Evolutionary conservation across 2,888 invertebrate species (phyloP).

Genomic region (Drosophila flavopinicola): DNA sequence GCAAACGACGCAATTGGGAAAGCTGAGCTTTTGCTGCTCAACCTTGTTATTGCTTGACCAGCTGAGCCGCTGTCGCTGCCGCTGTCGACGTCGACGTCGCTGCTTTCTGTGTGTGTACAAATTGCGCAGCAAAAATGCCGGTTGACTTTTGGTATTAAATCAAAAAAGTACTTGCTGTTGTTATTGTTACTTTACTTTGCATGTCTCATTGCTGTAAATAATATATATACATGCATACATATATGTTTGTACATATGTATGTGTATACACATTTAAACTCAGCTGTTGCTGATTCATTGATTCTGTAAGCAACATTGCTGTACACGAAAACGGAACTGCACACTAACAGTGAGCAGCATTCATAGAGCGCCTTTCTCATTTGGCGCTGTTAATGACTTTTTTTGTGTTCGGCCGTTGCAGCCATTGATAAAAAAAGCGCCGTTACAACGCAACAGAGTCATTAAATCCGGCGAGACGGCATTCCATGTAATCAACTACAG

Average conservation of each 20-base stretch:
- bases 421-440: slow-evolving; percentile 73
- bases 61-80: slow-evolving; percentile 54
- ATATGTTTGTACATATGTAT: neutral
- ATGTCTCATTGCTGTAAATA: slow-evolving; percentile 6
- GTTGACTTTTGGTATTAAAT: slow-evolving; percentile 51
- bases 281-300: slow-evolving; percentile 43
- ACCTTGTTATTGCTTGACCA: slow-evolving; percentile 69
- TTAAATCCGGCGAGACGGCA: slow-evolving; percentile 81
- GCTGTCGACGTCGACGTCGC: slow-evolving; percentile 1
- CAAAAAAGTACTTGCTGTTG: slow-evolving; percentile 15
- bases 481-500: slow-evolving; percentile 69
- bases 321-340: slow-evolving; percentile 51
- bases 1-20: slow-evolving; percentile 72
- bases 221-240: neutral
- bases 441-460: slow-evolving; percentile 75
- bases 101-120: slow-evolving; percentile 27
- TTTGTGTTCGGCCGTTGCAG: slow-evolving; percentile 2
- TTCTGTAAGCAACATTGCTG: neutral
- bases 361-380: slow-evolving; percentile 30
- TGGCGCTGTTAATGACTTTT: slow-evolving; percentile 30
- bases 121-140: slow-evolving; percentile 77
- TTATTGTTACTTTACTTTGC: slow-evolving; percentile 11
- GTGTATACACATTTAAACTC: slow-evolving; percentile 8
- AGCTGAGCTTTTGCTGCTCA: slow-evolving; percentile 70
- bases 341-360: slow-evolving; percentile 22